phyloP scores from a whole-genome alignment of 2,113 vertebrate species.

The Ctenomys sociabilis region DNA sequence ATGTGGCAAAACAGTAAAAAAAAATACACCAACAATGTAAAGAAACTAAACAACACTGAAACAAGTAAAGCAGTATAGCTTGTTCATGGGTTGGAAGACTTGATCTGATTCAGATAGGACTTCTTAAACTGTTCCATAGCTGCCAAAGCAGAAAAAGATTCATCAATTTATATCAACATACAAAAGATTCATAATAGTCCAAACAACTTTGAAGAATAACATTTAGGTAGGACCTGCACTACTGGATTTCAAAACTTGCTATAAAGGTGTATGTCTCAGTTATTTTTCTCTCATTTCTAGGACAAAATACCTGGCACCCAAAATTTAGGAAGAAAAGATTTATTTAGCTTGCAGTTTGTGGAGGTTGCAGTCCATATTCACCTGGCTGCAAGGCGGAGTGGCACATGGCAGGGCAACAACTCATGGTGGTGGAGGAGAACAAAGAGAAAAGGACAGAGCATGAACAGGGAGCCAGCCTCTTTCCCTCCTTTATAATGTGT shows the following conservation, averaged over 20 bases:
- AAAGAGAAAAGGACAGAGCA: too few relatives aligned
- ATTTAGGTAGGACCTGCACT: background rate
- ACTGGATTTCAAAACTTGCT: slow-evolving; percentile 44
- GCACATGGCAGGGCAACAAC: too few relatives aligned
- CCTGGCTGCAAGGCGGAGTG: too few relatives aligned
- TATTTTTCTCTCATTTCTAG: too few relatives aligned
- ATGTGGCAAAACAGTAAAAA: slow-evolving; percentile 25
- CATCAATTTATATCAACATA: slow-evolving; percentile 1
- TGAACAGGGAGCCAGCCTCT: too few relatives aligned
- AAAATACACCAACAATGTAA: background rate
- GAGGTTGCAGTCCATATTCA: too few relatives aligned
- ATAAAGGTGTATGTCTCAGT: background rate
- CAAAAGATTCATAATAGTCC: background rate
- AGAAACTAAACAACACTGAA: background rate
- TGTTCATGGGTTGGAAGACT: background rate
- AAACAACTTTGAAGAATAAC: background rate
- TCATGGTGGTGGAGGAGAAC: too few relatives aligned
- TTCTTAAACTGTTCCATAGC: background rate
- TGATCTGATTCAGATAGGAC: background rate
- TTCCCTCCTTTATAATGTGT: too few relatives aligned
- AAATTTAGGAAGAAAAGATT: too few relatives aligned
- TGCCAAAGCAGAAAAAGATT: slow-evolving; percentile 18
- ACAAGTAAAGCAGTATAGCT: background rate
- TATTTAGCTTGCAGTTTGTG: too few relatives aligned
- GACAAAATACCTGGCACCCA: too few relatives aligned